A percentile compares a stretch with the other conserved stretches of the same genome.
These are phyloP conservation scores for Caenorhabditis sulstoni DNA, from an alignment of 2,888 invertebrate genomes.

Conservation along the genomic window DNA sequence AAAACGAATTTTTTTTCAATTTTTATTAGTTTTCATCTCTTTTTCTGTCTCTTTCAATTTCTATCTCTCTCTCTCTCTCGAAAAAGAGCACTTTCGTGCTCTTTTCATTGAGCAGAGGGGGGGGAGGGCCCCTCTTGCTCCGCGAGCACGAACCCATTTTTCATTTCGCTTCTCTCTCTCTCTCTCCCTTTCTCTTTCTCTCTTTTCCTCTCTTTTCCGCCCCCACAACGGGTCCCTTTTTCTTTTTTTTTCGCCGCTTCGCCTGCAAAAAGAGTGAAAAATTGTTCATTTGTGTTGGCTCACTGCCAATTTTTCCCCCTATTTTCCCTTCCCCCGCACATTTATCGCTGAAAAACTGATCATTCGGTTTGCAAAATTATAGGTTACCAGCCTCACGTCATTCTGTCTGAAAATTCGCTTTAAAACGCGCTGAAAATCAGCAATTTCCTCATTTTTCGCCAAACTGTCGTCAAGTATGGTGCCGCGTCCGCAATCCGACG, in stretches of 20 bases:
- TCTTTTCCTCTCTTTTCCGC: slow-evolving; percentile 21
- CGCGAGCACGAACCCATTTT: slow-evolving; percentile 30
- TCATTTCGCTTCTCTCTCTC: slow-evolving; percentile 36
- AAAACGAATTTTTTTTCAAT: too few relatives aligned
- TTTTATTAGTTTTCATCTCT: background rate
- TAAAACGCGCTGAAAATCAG: background rate
- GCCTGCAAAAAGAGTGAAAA: background rate
- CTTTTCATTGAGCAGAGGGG: too few relatives aligned
- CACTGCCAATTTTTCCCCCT: background rate
- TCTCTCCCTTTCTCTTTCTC: slow-evolving; percentile 16
- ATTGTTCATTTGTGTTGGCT: too few relatives aligned
- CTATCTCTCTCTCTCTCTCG: slow-evolving; percentile 10
- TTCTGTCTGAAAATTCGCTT: too few relatives aligned
- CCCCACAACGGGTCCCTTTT: slow-evolving; percentile 35
- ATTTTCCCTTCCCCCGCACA: background rate
- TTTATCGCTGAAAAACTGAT: too few relatives aligned
- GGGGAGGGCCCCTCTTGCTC: too few relatives aligned
- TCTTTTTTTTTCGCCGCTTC: slow-evolving; percentile 18
- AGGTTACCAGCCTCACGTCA: too few relatives aligned
- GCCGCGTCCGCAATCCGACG: background rate
- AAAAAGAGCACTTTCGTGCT: too few relatives aligned
- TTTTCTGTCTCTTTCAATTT: background rate
- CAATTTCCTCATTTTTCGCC: too few relatives aligned
- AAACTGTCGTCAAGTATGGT: background rate
- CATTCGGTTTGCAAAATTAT: too few relatives aligned